Evolutionary conservation across 1,140 invertebrate genomes (phyloP), one percentile per base, ranked within the genome.

Genomic region (Brachionus paranguensis): DNA sequence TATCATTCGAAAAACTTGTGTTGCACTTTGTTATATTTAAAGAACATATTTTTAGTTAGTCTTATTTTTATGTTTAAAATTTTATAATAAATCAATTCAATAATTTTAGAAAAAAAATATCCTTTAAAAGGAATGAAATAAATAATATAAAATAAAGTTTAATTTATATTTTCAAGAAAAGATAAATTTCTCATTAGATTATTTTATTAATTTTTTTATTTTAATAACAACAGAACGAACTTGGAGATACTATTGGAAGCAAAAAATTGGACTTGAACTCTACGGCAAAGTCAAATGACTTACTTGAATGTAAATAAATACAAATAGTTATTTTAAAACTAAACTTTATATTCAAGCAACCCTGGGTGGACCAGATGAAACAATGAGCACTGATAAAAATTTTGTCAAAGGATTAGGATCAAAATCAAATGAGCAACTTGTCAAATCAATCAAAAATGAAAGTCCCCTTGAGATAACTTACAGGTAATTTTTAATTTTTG

Each of bases 391-490:
- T 11, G 78, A 81, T 41, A 81, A 81, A 68, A 43, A 81, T 20
- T 81, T 81, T 33, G 37, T 81, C 17, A 68, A 68, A 60, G 41
- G 29, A 24, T 37, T 81, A 24, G 20, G 27, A 14, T 43, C 78
- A 60, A 81, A 81, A 81, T 65, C 78, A 12, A 81, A 81, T 47
- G 78, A 81, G 14, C 78, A 81, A 68, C 14, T 53, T n/a, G 20
- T 53, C 20, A 84, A 72, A 50, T 55, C 53, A 45, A 53, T 43
- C 20, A 84, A 47, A 68, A 76, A 33, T 45, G 65, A 83, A 45
- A 60, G 65, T 37, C 78, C 68, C 12, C 27, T 50, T n/a, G 60
- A 64, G 87, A 88, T 33, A 88, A 87, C 64, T 86, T 88, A 78
- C 86, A 86, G 8, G 88, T 89, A 78, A 86, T 37, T 37, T 37